Base-by-base conservation (phyloP, 2,113 vertebrate genomes). In the cat (Felis catus) region DNA sequence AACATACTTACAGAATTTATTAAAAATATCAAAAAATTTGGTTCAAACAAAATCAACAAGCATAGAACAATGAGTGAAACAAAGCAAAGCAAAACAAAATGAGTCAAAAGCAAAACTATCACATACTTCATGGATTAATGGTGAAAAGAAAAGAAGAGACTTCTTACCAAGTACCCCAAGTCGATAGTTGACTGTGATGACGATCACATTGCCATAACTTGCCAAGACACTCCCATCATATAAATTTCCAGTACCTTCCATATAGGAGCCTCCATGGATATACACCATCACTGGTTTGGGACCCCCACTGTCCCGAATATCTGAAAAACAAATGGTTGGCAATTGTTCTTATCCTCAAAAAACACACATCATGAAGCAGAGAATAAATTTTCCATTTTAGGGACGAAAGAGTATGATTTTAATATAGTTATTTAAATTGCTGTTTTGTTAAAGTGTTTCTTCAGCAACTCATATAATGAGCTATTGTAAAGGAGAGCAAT, bases 281-380 rank as follows among this genome's bases (percentile, higher is more conserved):
- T 99, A 99, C 96, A 99, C 99, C 99, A 99, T 99, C 97, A 99
- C 99, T 58, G 99, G 99, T 98, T 99, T 99, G 97, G 99, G 99
- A 98, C 99, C 99, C 98, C 99, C 99, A 99, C 99, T 99, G 99
- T 99, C 99, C 98, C 99, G 99, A 98, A 99, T 99, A 99, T 99
- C 99, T 99, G 99, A 96, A 99, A 99, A 98, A 98, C 85, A 99
- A 99, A 99, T 91, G 89, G 98, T 99, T 99, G 99, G 98, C 98
- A 98, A 83, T 98, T 90, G 97, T 98, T 98, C 94, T 98, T 98
- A 98, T 98, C 91, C 95, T 97, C 93, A 94, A 95, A 97, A 96
- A 96, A 36, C 13, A 91, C 7, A 91, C 55, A 92, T 18, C 93
- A 95, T 71, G 27, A 98, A 82, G 85, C 94, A 98, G 82, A 97